A percentile compares a stretch with the other conserved stretches of the same genome.
Conservation (phyloP, 2,888 invertebrate species). For the Exephanes ischioxanthus region DNA sequence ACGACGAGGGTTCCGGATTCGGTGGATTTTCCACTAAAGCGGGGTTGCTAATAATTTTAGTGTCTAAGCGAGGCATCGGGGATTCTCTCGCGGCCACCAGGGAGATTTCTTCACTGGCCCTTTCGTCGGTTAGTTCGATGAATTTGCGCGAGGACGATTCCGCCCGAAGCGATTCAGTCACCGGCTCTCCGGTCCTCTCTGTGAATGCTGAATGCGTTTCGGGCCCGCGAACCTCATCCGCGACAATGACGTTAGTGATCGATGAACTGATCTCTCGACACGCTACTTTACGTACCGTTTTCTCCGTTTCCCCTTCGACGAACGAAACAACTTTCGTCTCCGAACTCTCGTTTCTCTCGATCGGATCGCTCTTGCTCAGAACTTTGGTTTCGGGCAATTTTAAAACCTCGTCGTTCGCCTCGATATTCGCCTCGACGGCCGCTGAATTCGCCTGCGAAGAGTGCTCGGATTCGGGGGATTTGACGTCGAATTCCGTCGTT, state of each 20-base stretch:
- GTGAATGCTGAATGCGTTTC: conserved; percentile 49
- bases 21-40: conserved; percentile 37
- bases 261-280: conserved; percentile 34
- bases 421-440: neutral
- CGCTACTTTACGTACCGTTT: conserved; percentile 58
- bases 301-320: conserved; percentile 2
- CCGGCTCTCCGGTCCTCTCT: conserved; percentile 5
- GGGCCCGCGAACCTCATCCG: conserved; percentile 55
- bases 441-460: neutral
- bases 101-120: conserved; percentile 23
- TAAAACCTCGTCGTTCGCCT: neutral
- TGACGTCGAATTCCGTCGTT: neutral
- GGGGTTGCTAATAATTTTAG: conserved; percentile 10
- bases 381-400: neutral
- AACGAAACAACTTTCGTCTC: neutral
- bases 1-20: conserved; percentile 32
- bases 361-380: neutral
- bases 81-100: neutral
- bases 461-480: neutral
- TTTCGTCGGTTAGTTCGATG: conserved; percentile 14
- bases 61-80: conserved; percentile 20
- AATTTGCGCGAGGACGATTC: conserved; percentile 19
- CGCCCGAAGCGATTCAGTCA: neutral
- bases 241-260: conserved; percentile 55
- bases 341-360: conserved; percentile 22